These are phyloP conservation scores for Dendrocopos noguchii DNA, from an alignment of 2,113 vertebrate genomes.

Conservation along the genomic window DNA sequence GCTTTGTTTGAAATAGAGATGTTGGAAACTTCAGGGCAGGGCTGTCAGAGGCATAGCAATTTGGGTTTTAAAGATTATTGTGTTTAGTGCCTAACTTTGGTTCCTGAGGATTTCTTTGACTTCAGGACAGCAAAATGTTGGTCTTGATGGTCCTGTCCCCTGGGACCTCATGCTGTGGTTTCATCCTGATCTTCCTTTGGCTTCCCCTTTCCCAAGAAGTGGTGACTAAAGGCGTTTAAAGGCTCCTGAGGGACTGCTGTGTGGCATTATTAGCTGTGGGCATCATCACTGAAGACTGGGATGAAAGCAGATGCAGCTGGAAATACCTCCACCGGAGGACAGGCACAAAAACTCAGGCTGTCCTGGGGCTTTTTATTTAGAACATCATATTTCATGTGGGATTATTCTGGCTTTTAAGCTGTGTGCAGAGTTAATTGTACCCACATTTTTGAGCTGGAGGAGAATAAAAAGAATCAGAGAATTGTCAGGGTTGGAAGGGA, in stretches of 20 bases:
- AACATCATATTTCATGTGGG: not conserved
- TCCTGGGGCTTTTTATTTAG: not conserved
- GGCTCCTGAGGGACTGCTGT: conserved; percentile 7
- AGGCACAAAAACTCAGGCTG: not conserved
- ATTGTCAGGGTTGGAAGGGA: too few species aligned
- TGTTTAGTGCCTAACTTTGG: conserved; percentile 70
- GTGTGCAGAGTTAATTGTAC: not conserved
- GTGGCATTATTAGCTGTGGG: not conserved
- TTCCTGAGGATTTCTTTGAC: conserved; percentile 61
- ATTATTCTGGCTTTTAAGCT: not conserved
- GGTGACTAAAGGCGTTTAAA: conserved; percentile 43
- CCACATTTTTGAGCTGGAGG: not conserved
- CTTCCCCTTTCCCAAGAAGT: conserved; percentile 18
- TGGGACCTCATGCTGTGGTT: conserved; percentile 40
- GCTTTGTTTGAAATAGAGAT: conserved; percentile 63
- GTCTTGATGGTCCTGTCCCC: conserved; percentile 39
- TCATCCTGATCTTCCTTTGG: conserved; percentile 31
- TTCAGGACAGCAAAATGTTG: conserved; percentile 72
- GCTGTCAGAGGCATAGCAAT: conserved; percentile 72
- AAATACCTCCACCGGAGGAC: not conserved
- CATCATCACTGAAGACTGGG: not conserved
- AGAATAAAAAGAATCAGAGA: not conserved
- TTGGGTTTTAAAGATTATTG: conserved; percentile 75
- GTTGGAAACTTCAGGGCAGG: conserved; percentile 60
- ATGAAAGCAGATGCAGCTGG: not conserved